phyloP scores from a whole-genome alignment of 2,888 invertebrate species.

The Folsomia manolachei region DNA sequence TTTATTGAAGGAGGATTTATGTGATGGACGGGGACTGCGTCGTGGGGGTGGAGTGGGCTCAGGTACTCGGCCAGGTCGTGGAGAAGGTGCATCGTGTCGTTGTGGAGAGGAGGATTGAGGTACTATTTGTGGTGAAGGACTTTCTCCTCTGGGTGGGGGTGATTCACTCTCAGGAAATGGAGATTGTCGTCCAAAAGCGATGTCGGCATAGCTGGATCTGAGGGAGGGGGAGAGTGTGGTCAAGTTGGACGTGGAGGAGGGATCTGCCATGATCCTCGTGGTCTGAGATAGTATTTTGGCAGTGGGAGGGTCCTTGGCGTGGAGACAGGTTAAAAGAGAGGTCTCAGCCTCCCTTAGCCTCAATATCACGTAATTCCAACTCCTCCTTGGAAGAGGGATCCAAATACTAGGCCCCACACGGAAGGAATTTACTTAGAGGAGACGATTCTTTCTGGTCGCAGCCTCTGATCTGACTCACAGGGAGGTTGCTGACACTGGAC shows the following conservation, averaged over 20 bases:
- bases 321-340: no score
- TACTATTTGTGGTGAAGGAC: neutral
- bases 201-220: constrained; percentile 63
- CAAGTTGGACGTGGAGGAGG: constrained; percentile 67
- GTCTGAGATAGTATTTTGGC: no score
- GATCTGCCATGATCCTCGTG: neutral
- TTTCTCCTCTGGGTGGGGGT: neutral
- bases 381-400: no score
- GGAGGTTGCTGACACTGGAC: no score
- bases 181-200: constrained; percentile 64
- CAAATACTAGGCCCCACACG: no score
- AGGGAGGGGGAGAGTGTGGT: constrained; percentile 32
- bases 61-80: neutral
- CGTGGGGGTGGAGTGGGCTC: neutral
- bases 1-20: constrained; percentile 11
- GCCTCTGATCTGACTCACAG: no score
- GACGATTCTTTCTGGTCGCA: no score
- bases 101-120: neutral
- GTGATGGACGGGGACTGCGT: constrained; percentile 7
- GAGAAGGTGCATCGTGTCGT: neutral
- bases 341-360: no score
- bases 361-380: no score
- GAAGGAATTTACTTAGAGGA: no score
- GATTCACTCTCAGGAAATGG: constrained; percentile 53
- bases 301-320: neutral